Evolutionary conservation across 2,797 vertebrate species (phyloP).

Genomic region (Helarctos malayanus): DNA sequence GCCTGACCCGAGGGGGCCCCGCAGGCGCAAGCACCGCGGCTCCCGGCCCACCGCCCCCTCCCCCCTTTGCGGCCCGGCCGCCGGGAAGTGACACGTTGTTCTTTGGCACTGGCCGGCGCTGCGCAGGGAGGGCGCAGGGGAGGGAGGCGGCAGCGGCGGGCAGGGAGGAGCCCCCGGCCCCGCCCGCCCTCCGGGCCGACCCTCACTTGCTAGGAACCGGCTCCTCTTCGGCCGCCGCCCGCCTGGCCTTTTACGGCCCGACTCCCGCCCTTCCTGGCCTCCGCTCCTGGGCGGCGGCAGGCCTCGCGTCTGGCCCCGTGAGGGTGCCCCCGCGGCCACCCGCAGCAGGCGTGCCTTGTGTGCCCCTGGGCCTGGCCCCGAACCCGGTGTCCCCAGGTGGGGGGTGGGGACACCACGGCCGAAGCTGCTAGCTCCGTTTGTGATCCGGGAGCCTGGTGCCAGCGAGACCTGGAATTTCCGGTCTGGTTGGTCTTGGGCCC

Average conservation of each 20-base stretch:
- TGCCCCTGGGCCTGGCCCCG: conserved; percentile 71
- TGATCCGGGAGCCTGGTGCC: conserved; percentile 84
- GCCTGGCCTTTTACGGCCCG: conserved; percentile 61
- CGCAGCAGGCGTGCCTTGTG: conserved; percentile 27
- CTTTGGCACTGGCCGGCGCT: conserved; percentile 84
- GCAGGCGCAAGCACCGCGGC: conserved; percentile 39
- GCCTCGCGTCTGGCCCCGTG: conserved; percentile 50
- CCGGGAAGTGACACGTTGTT: conserved; percentile 87
- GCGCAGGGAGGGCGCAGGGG: conserved; percentile 80
- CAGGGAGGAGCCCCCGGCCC: conserved; percentile 84
- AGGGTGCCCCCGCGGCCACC: conserved; percentile 3
- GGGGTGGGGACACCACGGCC: conserved; percentile 77
- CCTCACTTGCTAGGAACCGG: conserved; percentile 71
- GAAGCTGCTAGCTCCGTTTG: conserved; percentile 75
- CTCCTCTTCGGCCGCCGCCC: conserved; percentile 58
- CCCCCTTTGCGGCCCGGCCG: conserved; percentile 79
- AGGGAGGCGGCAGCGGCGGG: conserved; percentile 75
- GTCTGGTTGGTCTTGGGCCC: conserved; percentile 81
- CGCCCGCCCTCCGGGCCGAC: conserved; percentile 77
- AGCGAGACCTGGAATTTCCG: conserved; percentile 86
- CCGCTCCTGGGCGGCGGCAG: conserved; percentile 60
- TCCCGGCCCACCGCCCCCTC: conserved; percentile 75
- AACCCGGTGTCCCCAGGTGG: conserved; percentile 76
- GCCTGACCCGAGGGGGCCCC: conserved; percentile 56
- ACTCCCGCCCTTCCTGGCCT: conserved; percentile 67